A percentile compares a stretch with the other conserved stretches of the same genome.
Evolutionary conservation across 2,797 vertebrate genomes (phyloP).

Genomic region (Okamejei kenojei): DNA sequence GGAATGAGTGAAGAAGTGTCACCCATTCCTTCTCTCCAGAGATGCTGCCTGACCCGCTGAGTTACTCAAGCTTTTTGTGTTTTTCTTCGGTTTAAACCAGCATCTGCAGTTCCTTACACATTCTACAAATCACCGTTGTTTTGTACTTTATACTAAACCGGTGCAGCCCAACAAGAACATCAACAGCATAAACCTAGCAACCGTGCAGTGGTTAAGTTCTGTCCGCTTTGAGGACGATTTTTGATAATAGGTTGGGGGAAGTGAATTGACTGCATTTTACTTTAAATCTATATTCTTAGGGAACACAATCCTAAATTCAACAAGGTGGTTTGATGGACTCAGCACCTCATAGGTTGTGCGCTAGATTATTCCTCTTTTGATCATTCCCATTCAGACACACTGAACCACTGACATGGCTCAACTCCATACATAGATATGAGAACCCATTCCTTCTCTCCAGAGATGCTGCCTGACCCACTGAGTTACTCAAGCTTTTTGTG

Average conservation of each 20-base stretch:
- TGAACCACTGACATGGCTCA: background rate
- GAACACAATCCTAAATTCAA: background rate
- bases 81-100: no score
- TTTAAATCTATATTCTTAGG: background rate
- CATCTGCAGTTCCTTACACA: no score
- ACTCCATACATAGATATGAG: background rate
- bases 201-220: constrained; percentile 42
- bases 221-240: constrained; percentile 31
- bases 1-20: no score
- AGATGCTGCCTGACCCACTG: no score
- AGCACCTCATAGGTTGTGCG: background rate
- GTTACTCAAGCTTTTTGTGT: no score
- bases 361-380: background rate
- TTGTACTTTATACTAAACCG: background rate
- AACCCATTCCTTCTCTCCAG: no score
- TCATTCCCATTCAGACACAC: background rate
- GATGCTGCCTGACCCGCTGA: no score
- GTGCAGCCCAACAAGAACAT: background rate
- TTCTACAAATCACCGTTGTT: background rate
- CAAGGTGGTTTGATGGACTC: background rate
- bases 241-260: background rate
- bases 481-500: no score
- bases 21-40: no score
- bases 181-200: background rate
- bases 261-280: background rate